phyloP scores from a whole-genome alignment of 1,140 invertebrate genomes.

The Panulirus ornatus region DNA sequence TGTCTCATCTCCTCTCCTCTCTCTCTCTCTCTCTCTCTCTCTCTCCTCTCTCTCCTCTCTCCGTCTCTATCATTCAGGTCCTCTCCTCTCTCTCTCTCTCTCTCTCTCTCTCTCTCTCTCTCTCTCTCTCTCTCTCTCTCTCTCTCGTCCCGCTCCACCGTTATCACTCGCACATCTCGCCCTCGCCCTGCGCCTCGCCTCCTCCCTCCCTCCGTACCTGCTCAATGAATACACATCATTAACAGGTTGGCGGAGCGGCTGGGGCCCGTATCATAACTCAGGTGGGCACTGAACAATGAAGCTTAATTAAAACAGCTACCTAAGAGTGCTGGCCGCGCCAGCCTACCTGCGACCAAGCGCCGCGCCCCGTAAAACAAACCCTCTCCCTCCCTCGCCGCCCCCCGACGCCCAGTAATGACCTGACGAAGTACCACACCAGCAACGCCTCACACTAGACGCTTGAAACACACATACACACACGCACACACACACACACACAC shows the following conservation, averaged over 20 bases:
- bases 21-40: background rate
- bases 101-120: no score
- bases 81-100: no score
- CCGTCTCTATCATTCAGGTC: background rate
- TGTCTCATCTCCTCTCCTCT: background rate
- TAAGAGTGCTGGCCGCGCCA: background rate
- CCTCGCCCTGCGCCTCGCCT: no score
- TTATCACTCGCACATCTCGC: no score
- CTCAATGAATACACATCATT: background rate
- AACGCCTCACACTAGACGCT: no score
- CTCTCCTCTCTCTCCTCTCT: background rate
- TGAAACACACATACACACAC: background rate
- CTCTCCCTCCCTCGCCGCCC: no score
- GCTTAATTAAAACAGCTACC: background rate
- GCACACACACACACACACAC: background rate
- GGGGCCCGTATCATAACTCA: conserved; percentile 10
- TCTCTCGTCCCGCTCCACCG: no score
- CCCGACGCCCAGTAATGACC: background rate
- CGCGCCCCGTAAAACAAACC: background rate
- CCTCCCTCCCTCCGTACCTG: background rate
- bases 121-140: no score
- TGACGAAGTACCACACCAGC: no score
- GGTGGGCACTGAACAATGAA: background rate
- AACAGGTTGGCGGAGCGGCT: background rate
- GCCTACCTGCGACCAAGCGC: no score